These are phyloP conservation scores for Hyperoplus lanceolatus DNA, from an alignment of 2,797 vertebrate species.

Conservation along the genomic window DNA sequence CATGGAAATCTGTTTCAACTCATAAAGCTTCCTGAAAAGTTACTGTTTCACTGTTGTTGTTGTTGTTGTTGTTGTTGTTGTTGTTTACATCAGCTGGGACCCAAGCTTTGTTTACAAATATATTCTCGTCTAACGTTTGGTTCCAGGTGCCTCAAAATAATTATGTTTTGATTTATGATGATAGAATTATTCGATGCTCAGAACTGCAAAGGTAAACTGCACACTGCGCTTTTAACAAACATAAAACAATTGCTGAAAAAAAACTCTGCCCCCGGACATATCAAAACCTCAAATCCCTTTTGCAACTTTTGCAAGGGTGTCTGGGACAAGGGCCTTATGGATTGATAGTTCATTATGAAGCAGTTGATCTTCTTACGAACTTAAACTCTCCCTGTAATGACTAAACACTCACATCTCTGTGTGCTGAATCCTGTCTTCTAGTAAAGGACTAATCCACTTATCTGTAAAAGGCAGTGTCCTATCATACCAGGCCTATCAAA, in stretches of 20 bases:
- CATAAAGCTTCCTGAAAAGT: too few relatives aligned
- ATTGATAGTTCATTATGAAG: constrained; percentile 51
- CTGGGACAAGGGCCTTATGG: constrained; percentile 34
- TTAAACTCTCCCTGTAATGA: constrained; percentile 43
- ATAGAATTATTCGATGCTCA: too few relatives aligned
- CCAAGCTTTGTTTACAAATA: too few relatives aligned
- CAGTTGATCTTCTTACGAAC: constrained; percentile 53
- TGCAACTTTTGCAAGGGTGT: constrained; percentile 26
- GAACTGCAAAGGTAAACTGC: too few relatives aligned
- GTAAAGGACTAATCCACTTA: constrained; percentile 62
- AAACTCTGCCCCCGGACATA: constrained; percentile 7
- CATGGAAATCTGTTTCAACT: too few relatives aligned
- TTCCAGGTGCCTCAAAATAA: too few relatives aligned
- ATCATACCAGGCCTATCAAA: constrained; percentile 30
- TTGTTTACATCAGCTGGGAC: too few relatives aligned
- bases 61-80: too few relatives aligned
- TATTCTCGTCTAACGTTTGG: too few relatives aligned
- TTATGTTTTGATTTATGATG: too few relatives aligned
- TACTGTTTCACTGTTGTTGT: too few relatives aligned
- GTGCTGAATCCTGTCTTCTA: constrained; percentile 45
- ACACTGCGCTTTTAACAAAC: background rate
- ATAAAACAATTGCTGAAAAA: background rate
- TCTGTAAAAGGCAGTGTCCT: constrained; percentile 55
- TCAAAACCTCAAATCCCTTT: constrained; percentile 31
- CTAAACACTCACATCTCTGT: constrained; percentile 45